Evolutionary conservation across 2,888 invertebrate genomes (phyloP).

Genomic region (Phortica magna): DNA sequence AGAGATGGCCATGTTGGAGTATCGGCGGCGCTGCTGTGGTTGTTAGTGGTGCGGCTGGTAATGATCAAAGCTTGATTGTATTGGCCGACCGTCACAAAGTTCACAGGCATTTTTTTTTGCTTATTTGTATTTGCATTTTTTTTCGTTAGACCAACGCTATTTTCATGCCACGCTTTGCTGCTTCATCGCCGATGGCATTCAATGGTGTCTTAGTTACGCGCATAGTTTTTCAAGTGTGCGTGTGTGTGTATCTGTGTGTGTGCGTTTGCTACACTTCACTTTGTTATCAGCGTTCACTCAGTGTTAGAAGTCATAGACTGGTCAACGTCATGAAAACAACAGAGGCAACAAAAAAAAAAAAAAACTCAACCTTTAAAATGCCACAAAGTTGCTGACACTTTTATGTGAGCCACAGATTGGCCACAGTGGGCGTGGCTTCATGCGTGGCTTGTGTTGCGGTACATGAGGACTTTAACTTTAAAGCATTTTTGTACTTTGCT

Average conservation of each 20-base stretch:
- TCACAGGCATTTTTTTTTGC: slow-evolving; percentile 35
- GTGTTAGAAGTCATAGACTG: slow-evolving; percentile 21
- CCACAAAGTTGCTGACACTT: slow-evolving; percentile 72
- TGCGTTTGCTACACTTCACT: background rate
- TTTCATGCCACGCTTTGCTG: slow-evolving; percentile 18
- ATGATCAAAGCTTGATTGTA: slow-evolving; percentile 8
- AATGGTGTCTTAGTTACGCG: background rate
- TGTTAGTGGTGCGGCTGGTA: background rate
- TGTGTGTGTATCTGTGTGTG: background rate
- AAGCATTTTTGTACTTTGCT: background rate
- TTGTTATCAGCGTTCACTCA: slow-evolving; percentile 27
- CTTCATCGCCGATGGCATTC: slow-evolving; percentile 15
- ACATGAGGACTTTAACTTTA: slow-evolving; percentile 43
- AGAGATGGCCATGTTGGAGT: too few species aligned
- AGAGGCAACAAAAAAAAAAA: slow-evolving; percentile 39
- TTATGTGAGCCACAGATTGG: slow-evolving; percentile 74
- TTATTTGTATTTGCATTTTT: background rate
- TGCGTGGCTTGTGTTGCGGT: slow-evolving; percentile 66
- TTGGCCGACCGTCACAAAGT: slow-evolving; percentile 1
- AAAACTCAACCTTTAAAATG: slow-evolving; percentile 46
- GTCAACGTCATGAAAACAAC: slow-evolving; percentile 19
- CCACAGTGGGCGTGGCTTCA: slow-evolving; percentile 63
- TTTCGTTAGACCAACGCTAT: background rate
- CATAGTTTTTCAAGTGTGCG: background rate
- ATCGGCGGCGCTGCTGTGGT: background rate